Evolutionary conservation across 1,140 invertebrate genomes (phyloP).

Genomic region (Plutomurus gul): DNA sequence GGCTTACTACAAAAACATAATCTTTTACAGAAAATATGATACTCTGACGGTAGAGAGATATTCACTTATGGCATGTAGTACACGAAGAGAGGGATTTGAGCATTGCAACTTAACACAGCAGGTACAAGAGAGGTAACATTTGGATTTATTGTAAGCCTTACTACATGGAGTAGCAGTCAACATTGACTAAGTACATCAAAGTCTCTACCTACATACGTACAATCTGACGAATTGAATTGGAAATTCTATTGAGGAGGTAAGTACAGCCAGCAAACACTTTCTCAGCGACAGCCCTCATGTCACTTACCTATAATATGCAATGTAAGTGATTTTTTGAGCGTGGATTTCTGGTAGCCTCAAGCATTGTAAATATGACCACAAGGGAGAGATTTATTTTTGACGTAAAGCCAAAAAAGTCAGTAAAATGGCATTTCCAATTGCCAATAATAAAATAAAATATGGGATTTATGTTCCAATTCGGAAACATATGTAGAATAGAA

Average conservation of each 20-base stretch:
- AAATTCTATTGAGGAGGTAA: neutral
- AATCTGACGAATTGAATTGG: neutral
- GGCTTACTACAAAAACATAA: no score
- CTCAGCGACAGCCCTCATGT: conserved; percentile 1
- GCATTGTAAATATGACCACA: neutral
- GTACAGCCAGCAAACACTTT: no score
- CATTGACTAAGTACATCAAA: no score
- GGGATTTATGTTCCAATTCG: conserved; percentile 13
- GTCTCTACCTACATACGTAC: no score
- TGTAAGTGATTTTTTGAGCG: conserved; percentile 8
- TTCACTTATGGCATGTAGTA: neutral
- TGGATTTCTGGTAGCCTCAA: neutral
- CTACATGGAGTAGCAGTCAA: no score
- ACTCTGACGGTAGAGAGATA: no score
- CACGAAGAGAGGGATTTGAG: neutral
- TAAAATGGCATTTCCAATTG: neutral
- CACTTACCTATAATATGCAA: conserved; percentile 17
- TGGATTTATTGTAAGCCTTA: neutral
- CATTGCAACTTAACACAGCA: neutral
- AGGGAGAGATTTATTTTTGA: neutral
- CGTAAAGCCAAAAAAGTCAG: conserved; percentile 2
- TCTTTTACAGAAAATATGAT: no score
- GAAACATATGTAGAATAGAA: conserved; percentile 18
- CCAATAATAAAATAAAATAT: conserved; percentile 10
- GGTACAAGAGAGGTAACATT: neutral